Evolutionary conservation across 2,113 vertebrate genomes (phyloP).

Genomic region (Archocentrus centrarchus): DNA sequence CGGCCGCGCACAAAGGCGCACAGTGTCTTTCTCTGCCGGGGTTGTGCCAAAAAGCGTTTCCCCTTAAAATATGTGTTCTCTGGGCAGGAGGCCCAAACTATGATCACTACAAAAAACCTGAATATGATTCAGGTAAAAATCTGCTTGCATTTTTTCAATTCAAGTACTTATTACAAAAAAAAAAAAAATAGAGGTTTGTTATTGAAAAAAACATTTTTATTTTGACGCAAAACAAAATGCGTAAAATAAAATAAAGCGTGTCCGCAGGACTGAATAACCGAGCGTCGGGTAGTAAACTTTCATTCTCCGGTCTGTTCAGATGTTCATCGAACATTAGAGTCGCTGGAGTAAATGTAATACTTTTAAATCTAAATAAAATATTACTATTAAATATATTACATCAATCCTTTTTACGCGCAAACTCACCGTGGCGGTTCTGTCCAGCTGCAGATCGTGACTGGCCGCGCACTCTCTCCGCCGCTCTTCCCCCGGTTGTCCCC

Average conservation of each 20-base stretch:
- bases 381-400: too few species aligned
- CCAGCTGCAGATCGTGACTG: conserved; percentile 29
- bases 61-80: background rate
- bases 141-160: background rate
- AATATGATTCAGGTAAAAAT: background rate
- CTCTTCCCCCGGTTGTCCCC: conserved; percentile 51
- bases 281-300: background rate
- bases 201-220: rapidly evolving
- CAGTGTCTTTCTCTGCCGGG: conserved; percentile 69
- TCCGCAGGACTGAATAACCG: background rate
- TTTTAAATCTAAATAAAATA: background rate
- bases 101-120: background rate
- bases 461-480: conserved; percentile 33
- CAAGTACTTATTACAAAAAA: background rate
- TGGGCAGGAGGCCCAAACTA: background rate
- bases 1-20: conserved; percentile 77
- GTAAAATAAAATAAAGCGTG: too few species aligned
- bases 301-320: background rate
- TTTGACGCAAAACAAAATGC: background rate
- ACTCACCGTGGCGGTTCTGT: conserved; percentile 65
- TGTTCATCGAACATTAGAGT: rapidly evolving
- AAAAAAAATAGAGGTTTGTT: background rate
- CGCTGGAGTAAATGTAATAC: background rate
- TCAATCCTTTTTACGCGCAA: background rate
- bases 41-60: conserved; percentile 42